Conservation (phyloP, 2,888 invertebrate species). For the Autographa gamma region DNA sequence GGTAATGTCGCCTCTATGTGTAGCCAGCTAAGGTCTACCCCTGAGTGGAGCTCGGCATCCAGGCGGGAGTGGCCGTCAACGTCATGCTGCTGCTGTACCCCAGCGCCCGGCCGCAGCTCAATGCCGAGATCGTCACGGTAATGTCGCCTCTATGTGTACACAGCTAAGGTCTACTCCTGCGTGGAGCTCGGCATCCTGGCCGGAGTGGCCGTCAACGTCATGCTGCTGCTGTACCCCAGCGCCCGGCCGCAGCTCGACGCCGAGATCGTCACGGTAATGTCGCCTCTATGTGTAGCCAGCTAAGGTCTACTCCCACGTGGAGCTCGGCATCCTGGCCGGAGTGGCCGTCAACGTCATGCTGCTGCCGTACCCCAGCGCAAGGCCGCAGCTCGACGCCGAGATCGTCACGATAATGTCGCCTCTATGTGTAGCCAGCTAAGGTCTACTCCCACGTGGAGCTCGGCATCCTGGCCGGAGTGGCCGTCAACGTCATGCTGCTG, state of each 20-base stretch:
- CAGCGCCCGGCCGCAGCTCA: conserved; percentile 93
- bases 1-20: too few relatives aligned
- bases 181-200: conserved; percentile 96
- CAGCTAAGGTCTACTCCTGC: not conserved
- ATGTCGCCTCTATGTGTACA: conserved; percentile 34
- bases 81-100: conserved; percentile 94
- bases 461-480: conserved; percentile 95
- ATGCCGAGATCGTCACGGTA: conserved; percentile 92
- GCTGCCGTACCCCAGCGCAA: conserved; percentile 93
- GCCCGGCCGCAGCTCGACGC: conserved; percentile 93
- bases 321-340: conserved; percentile 95
- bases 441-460: conserved; percentile 90
- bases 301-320: conserved; percentile 83
- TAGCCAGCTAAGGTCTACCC: too few relatives aligned
- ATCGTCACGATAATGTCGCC: conserved; percentile 89
- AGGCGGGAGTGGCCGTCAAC: conserved; percentile 94
- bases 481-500: conserved; percentile 93
- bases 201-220: conserved; percentile 94
- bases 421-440: not conserved
- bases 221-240: conserved; percentile 94
- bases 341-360: conserved; percentile 94
- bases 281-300: not conserved
- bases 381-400: conserved; percentile 93
- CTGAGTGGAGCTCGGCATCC: conserved; percentile 96
- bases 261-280: conserved; percentile 90